Conservation (phyloP, 2,888 invertebrate genomes). For the Mythimna loreyi region DNA sequence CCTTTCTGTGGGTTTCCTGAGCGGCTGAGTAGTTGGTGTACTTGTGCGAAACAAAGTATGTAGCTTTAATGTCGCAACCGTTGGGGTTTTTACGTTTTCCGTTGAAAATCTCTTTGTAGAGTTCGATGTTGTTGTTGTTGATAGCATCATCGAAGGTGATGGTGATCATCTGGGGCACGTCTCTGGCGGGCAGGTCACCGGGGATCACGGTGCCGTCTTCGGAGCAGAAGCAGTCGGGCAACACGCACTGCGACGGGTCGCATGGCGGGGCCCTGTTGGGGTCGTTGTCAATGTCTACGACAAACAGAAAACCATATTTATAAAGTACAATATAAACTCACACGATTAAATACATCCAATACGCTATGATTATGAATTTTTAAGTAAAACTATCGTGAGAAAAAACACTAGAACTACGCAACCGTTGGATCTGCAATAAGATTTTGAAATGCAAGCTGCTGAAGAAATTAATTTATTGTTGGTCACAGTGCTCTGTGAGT, state of each 20-base stretch:
- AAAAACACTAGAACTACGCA: slow-evolving; percentile 35
- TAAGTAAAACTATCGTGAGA: slow-evolving; percentile 39
- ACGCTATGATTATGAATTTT: slow-evolving; percentile 27
- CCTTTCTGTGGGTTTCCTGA: slow-evolving; percentile 97
- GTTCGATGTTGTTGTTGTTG: slow-evolving; percentile 98
- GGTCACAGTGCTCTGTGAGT: slow-evolving; percentile 35
- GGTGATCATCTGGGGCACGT: slow-evolving; percentile 98
- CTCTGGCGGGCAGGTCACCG: slow-evolving; percentile 95
- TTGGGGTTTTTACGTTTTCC: slow-evolving; percentile 97
- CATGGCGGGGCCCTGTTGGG: slow-evolving; percentile 98
- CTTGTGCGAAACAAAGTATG: slow-evolving; percentile 98
- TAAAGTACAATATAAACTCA: slow-evolving; percentile 19
- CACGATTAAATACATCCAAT: slow-evolving; percentile 28
- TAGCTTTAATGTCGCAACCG: slow-evolving; percentile 97
- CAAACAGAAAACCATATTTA: slow-evolving; percentile 54
- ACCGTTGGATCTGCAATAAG: slow-evolving; percentile 28
- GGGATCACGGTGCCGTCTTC: slow-evolving; percentile 97
- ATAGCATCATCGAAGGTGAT: slow-evolving; percentile 98
- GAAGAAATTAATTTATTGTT: slow-evolving; percentile 44
- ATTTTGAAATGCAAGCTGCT: slow-evolving; percentile 43
- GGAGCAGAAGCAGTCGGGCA: slow-evolving; percentile 98
- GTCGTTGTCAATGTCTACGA: slow-evolving; percentile 97
- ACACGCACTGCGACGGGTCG: slow-evolving; percentile 95
- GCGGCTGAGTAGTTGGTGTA: slow-evolving; percentile 98
- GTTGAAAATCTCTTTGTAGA: slow-evolving; percentile 98